phyloP scores from a whole-genome alignment of 2,888 invertebrate species.

The Bhutanitis thaidina region DNA sequence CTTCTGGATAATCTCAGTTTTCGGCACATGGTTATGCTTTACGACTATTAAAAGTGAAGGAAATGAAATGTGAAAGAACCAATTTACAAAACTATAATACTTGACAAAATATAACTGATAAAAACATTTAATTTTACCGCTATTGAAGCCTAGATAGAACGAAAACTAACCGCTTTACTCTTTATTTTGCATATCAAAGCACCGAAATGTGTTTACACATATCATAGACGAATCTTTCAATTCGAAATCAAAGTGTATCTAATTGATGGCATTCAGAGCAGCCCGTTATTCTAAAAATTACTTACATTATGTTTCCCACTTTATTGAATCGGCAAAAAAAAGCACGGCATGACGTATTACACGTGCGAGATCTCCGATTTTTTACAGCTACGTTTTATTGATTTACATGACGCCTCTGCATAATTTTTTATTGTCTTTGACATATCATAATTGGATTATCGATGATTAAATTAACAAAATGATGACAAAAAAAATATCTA shows the following conservation, averaged over 20 bases:
- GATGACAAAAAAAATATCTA: too few species aligned
- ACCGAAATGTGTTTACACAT: not conserved
- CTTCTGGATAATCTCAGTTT: too few species aligned
- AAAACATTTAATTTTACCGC: not conserved
- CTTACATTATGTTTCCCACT: conserved; percentile 23
- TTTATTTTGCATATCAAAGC: conserved; percentile 3
- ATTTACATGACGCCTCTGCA: conserved; percentile 24
- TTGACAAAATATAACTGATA: not conserved
- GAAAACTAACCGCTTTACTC: not conserved
- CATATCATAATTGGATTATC: conserved; percentile 60
- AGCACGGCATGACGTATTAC: conserved; percentile 34
- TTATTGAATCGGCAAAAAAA: conserved; percentile 32
- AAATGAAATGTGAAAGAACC: too few species aligned
- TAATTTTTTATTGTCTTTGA: conserved; percentile 30
- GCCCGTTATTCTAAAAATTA: conserved; percentile 35
- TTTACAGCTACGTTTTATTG: conserved; percentile 15
- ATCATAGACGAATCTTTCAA: not conserved
- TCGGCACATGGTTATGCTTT: too few species aligned
- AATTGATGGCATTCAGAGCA: conserved; percentile 30
- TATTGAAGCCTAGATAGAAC: not conserved
- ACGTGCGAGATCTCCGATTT: conserved; percentile 34
- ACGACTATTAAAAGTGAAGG: too few species aligned
- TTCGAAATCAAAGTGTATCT: conserved; percentile 15
- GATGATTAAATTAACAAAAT: conserved; percentile 50
- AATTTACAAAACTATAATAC: too few species aligned